Conservation (phyloP, 2,797 vertebrate species). For the Chiropotes sagulatus region DNA sequence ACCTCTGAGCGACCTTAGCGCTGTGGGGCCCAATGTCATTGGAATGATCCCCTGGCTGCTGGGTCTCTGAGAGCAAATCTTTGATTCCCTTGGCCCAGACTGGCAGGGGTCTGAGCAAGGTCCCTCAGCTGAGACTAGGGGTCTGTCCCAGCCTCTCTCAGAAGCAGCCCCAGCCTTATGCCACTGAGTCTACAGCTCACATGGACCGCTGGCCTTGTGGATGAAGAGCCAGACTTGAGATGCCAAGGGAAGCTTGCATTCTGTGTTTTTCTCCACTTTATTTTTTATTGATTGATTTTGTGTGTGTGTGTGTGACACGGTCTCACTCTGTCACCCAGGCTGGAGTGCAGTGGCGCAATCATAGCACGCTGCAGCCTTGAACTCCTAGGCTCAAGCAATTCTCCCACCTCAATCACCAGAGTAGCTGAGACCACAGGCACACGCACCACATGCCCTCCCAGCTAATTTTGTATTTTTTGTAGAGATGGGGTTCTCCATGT, state of each 20-base stretch:
- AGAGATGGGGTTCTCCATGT: not conserved
- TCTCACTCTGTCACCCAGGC: not conserved
- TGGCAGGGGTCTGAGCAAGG: not conserved
- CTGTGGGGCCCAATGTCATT: not conserved
- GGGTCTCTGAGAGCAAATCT: not conserved
- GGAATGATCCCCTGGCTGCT: not conserved
- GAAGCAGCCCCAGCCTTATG: not conserved
- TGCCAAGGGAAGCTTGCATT: not conserved
- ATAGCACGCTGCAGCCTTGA: not conserved
- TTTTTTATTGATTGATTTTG: not conserved
- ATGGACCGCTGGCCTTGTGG: not conserved
- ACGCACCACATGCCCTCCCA: not conserved
- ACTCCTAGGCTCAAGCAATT: not conserved
- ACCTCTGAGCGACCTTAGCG: not conserved
- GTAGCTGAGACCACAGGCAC: not conserved
- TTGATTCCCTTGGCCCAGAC: not conserved
- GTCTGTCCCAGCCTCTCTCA: not conserved
- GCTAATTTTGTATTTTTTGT: not conserved
- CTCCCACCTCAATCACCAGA: not conserved
- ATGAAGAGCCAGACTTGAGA: not conserved
- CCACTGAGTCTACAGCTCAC: not conserved
- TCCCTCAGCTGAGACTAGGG: not conserved
- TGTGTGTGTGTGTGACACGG: no score
- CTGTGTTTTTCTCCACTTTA: not conserved
- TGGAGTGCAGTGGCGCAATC: not conserved